Conservation (phyloP, 2,113 vertebrate genomes). For the Melanerpes aurifrons region DNA sequence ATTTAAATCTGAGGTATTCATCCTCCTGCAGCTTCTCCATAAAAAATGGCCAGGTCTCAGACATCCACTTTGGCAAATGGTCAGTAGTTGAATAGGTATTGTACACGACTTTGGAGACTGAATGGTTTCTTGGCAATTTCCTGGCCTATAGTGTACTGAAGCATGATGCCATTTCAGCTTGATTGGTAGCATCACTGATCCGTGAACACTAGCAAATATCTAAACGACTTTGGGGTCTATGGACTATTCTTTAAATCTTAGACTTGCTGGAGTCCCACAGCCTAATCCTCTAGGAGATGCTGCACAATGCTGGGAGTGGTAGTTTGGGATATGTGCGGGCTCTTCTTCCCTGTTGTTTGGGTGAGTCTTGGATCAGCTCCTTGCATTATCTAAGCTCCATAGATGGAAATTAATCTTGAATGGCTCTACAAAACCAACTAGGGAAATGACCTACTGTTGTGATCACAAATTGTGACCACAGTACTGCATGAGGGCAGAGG, state of each 20-base stretch:
- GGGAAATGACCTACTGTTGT: not conserved
- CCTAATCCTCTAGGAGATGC: not conserved
- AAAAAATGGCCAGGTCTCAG: not conserved
- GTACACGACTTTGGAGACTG: not conserved
- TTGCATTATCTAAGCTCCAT: not conserved
- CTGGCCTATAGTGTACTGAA: not conserved
- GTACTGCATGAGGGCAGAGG: not conserved
- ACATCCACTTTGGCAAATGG: not conserved
- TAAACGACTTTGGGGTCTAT: not conserved
- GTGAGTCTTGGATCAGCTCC: not conserved
- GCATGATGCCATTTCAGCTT: not conserved
- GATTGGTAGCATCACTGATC: not conserved
- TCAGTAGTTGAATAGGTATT: not conserved
- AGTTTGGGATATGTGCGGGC: not conserved
- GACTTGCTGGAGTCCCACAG: not conserved
- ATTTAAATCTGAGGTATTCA: not conserved
- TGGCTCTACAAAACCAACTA: not conserved
- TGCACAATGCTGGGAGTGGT: not conserved
- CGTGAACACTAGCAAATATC: not conserved
- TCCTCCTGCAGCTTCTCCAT: not conserved
- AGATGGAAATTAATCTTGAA: not conserved
- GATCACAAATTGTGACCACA: not conserved
- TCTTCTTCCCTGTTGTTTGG: not conserved
- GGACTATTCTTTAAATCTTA: not conserved
- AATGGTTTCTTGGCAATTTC: not conserved